A percentile compares a stretch with the other conserved stretches of the same genome.
These are phyloP conservation scores for Varroa destructor DNA, from an alignment of 1,140 invertebrate genomes.

Conservation along the genomic window DNA sequence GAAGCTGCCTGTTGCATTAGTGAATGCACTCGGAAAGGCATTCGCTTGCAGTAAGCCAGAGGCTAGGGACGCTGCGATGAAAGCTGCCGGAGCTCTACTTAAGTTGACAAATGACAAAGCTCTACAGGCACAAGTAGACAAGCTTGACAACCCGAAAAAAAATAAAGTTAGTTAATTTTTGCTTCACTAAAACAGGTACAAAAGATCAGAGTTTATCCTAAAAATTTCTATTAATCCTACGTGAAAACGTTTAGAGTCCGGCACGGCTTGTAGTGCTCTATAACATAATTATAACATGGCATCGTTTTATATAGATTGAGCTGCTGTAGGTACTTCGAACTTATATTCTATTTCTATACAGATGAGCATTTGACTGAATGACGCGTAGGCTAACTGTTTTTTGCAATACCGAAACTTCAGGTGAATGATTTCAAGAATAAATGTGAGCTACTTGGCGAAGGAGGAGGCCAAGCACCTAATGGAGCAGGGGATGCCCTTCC, in stretches of 20 bases:
- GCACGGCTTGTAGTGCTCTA: too few species aligned
- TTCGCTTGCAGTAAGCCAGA: conserved; percentile 44
- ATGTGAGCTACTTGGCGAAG: conserved; percentile 14
- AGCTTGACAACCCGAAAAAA: conserved; percentile 40
- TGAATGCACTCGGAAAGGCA: conserved; percentile 70
- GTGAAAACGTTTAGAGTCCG: conserved; percentile 15
- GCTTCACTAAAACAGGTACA: not conserved
- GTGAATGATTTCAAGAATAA: conserved; percentile 30
- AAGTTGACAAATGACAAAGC: conserved; percentile 71
- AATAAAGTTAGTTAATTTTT: conserved; percentile 1
- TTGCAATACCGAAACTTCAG: not conserved
- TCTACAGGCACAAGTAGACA: conserved; percentile 73
- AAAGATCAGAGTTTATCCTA: not conserved
- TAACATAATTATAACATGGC: too few species aligned
- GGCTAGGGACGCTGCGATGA: conserved; percentile 83
- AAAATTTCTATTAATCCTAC: not conserved
- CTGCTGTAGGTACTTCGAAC: not conserved
- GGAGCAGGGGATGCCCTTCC: not conserved
- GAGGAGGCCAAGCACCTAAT: not conserved
- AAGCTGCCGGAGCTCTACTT: conserved; percentile 79
- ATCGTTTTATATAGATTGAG: too few species aligned
- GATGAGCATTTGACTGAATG: not conserved
- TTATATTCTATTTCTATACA: not conserved
- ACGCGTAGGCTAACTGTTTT: too few species aligned
- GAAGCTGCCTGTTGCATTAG: conserved; percentile 56